Evolutionary conservation across 2,113 vertebrate genomes (phyloP).

Genomic region (Pardalotus punctatus): DNA sequence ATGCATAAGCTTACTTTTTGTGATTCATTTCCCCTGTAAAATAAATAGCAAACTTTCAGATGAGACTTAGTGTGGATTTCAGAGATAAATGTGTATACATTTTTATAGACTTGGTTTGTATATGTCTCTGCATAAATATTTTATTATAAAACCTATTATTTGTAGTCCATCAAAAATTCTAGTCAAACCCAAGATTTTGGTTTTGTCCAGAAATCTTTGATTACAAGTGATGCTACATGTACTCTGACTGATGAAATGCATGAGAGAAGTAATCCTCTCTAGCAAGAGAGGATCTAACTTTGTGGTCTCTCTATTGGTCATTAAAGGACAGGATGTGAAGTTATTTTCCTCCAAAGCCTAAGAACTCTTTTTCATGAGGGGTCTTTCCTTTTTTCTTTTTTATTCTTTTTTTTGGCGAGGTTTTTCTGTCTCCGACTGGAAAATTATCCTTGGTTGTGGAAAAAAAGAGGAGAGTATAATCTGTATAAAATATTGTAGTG

Average conservation of each 20-base stretch:
- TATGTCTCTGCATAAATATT: slow-evolving; percentile 27
- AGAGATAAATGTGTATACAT: slow-evolving; percentile 2
- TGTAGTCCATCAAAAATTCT: not conserved
- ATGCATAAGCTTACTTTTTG: slow-evolving; percentile 1
- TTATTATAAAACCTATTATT: slow-evolving; percentile 30
- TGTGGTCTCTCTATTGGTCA: not conserved
- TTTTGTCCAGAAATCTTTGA: slow-evolving; percentile 7
- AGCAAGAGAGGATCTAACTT: not conserved
- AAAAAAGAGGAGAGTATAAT: not conserved
- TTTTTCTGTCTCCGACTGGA: not conserved
- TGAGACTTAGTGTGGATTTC: slow-evolving; percentile 53
- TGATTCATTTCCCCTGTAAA: slow-evolving; percentile 35
- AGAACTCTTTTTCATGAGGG: not conserved
- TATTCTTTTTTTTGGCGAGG: not conserved
- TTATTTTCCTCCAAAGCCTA: not conserved
- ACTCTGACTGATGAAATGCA: not conserved
- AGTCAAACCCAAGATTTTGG: not conserved
- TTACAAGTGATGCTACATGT: not conserved
- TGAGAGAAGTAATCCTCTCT: not conserved
- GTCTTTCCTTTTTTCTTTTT: not conserved
- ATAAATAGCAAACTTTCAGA: slow-evolving; percentile 40
- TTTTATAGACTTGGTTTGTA: not conserved
- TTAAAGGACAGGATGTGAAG: not conserved
- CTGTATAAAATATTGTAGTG: not conserved
- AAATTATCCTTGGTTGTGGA: not conserved